phyloP scores from a whole-genome alignment of 1,140 invertebrate genomes.

The Cotesia glomerata region DNA sequence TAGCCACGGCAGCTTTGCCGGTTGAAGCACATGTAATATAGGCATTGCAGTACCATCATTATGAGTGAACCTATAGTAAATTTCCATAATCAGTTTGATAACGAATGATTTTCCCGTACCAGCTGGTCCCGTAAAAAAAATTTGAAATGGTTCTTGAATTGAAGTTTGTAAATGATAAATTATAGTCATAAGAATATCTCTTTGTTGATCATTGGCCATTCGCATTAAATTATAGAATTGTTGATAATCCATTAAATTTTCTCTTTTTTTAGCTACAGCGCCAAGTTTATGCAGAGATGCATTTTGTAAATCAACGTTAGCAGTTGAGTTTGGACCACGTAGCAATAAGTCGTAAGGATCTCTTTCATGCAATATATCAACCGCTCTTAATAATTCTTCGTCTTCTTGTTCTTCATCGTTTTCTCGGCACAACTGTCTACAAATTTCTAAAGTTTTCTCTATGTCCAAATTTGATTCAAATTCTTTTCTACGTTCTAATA shows the following conservation, averaged over 20 bases:
- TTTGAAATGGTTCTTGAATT: slow-evolving; percentile 26
- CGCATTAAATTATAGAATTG: slow-evolving; percentile 18
- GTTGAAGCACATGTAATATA: slow-evolving; percentile 44
- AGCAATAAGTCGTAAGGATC: slow-evolving; percentile 22
- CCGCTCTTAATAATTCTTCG: background rate
- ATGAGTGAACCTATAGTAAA: slow-evolving; percentile 30
- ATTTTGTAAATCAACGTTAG: slow-evolving; percentile 23
- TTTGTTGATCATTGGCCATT: slow-evolving; percentile 25
- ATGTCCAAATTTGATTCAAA: slow-evolving; percentile 21
- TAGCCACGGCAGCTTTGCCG: slow-evolving; percentile 42
- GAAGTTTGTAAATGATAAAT: slow-evolving; percentile 30
- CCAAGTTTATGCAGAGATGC: slow-evolving; percentile 26
- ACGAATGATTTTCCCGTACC: slow-evolving; percentile 23
- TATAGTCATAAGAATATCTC: slow-evolving; percentile 21
- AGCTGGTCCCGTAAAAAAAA: slow-evolving; percentile 35
- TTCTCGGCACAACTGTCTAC: slow-evolving; percentile 25
- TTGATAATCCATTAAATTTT: slow-evolving; percentile 23
- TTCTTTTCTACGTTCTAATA: slow-evolving; percentile 12
- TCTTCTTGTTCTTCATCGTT: slow-evolving; percentile 13
- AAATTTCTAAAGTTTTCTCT: slow-evolving; percentile 25
- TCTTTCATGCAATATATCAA: slow-evolving; percentile 1
- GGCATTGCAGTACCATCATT: slow-evolving; percentile 28
- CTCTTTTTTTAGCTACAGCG: slow-evolving; percentile 28
- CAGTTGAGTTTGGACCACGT: slow-evolving; percentile 24
- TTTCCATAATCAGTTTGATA: slow-evolving; percentile 35